These are phyloP conservation scores for Carcina quercana DNA, from an alignment of 2,888 invertebrate species.

Conservation along the genomic window DNA sequence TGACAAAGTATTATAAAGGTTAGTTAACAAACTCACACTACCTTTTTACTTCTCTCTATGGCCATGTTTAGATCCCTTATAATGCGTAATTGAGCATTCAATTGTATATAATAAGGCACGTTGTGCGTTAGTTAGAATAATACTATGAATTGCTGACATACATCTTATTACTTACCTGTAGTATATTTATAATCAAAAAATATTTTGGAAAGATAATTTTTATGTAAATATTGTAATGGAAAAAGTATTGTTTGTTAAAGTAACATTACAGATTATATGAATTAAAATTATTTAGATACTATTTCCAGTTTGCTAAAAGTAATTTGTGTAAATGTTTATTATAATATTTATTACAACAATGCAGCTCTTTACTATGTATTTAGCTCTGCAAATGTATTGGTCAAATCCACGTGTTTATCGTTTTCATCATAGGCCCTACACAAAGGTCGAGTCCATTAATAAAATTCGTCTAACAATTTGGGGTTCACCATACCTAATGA, in stretches of 20 bases:
- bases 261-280: constrained; percentile 52
- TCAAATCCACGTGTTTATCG: no score
- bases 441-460: no score
- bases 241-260: constrained; percentile 51
- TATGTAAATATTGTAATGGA: constrained; percentile 54
- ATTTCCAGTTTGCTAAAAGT: no score
- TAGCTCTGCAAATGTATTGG: no score
- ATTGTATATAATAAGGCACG: constrained; percentile 2
- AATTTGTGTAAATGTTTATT: no score
- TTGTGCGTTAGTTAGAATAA: constrained; percentile 1
- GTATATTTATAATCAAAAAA: constrained; percentile 26
- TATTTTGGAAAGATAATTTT: constrained; percentile 56
- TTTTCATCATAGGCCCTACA: no score
- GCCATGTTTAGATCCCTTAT: neutral
- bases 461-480: no score
- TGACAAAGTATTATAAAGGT: no score
- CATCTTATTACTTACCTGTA: constrained; percentile 16
- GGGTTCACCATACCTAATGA: no score
- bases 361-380: no score
- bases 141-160: constrained; percentile 1
- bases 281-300: constrained; percentile 15
- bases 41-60: neutral
- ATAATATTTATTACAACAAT: no score
- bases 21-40: no score
- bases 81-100: neutral